Conservation (phyloP, 2,797 vertebrate genomes). For the Pelodytes ibericus region DNA sequence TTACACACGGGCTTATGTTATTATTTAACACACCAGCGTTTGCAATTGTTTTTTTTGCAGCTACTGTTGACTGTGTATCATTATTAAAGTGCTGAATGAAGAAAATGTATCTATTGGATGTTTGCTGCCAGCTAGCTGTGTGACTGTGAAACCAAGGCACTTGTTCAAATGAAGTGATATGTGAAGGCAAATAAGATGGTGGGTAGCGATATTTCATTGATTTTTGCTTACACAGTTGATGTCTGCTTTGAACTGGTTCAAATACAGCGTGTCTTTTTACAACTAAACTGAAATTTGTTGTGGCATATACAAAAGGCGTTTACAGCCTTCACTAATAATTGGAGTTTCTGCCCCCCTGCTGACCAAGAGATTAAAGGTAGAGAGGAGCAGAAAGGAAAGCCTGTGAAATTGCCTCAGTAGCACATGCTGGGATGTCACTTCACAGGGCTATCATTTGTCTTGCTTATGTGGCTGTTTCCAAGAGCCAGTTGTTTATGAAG, state of each 20-base stretch:
- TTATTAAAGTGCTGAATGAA: too few species aligned
- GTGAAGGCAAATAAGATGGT: slow-evolving; percentile 2
- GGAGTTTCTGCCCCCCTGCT: too few species aligned
- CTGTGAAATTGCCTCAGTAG: neutral
- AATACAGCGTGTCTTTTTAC: neutral
- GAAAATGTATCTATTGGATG: slow-evolving; percentile 12
- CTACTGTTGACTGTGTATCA: neutral
- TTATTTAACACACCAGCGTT: neutral
- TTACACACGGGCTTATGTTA: too few species aligned
- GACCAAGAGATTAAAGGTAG: neutral
- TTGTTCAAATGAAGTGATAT: slow-evolving; percentile 4
- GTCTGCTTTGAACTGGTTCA: slow-evolving; percentile 11
- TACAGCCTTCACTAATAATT: neutral
- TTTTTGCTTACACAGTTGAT: neutral
- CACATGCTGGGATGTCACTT: neutral
- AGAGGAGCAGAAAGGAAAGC: neutral
- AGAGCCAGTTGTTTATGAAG: too few species aligned
- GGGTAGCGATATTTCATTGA: neutral
- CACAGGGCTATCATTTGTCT: neutral
- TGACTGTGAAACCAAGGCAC: slow-evolving; percentile 4
- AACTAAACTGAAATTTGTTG: neutral
- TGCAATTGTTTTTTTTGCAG: neutral
- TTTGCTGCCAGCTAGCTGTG: neutral
- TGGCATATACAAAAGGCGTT: neutral
- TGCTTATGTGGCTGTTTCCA: too few species aligned